Percentiles rank a stretch among this genome's conserved stretches.
These are phyloP conservation scores for Noctuana brunneofusca DNA, from an alignment of 2,888 invertebrate species.

Conservation along the genomic window DNA sequence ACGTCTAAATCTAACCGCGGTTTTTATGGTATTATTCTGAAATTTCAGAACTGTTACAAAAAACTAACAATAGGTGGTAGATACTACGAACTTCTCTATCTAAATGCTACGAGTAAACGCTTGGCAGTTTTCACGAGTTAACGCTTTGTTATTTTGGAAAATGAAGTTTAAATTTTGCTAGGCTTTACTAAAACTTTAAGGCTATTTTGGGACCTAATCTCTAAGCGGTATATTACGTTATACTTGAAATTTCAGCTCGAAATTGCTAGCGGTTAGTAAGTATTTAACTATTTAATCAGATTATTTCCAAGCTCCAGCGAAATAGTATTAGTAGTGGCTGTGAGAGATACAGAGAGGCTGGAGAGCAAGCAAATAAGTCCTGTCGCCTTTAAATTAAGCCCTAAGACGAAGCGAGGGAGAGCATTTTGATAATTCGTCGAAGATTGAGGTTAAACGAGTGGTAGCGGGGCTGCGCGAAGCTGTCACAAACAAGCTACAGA, in stretches of 20 bases:
- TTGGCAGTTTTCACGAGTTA: neutral
- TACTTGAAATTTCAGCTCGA: conserved; percentile 18
- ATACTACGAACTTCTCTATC: neutral
- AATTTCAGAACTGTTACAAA: too few relatives aligned
- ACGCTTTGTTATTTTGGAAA: conserved; percentile 19
- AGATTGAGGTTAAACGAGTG: too few relatives aligned
- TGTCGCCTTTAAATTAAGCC: too few relatives aligned
- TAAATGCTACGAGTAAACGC: neutral
- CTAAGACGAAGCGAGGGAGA: too few relatives aligned
- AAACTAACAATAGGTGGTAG: too few relatives aligned
- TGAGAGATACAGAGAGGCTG: too few relatives aligned
- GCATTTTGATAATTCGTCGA: too few relatives aligned
- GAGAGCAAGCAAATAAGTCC: too few relatives aligned
- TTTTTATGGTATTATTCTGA: too few relatives aligned
- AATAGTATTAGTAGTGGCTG: neutral
- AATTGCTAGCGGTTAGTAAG: conserved; percentile 4
- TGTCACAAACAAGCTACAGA: too few relatives aligned
- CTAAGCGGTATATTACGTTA: conserved; percentile 24
- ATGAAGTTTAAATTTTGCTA: conserved; percentile 24
- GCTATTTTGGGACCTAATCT: conserved; percentile 30
- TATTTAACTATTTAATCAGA: conserved; percentile 18
- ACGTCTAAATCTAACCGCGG: too few relatives aligned
- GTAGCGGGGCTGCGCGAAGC: too few relatives aligned
- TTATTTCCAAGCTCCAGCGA: conserved; percentile 6
- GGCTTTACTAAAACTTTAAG: conserved; percentile 21